phyloP scores from a whole-genome alignment of 2,113 vertebrate genomes.

The Rhynchopsitta pachyrhyncha region DNA sequence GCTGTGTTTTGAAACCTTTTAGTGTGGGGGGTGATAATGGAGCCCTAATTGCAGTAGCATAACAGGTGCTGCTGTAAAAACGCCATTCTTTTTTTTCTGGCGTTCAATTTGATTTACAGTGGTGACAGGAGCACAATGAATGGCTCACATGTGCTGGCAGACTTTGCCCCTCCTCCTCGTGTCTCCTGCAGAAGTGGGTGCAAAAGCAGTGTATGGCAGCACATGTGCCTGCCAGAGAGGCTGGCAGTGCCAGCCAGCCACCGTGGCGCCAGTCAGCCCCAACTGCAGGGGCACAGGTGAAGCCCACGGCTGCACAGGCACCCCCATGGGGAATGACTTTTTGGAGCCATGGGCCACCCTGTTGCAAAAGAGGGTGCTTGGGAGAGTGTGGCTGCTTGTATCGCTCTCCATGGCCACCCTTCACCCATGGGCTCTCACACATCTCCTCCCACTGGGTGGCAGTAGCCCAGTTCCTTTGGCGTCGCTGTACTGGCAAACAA shows the following conservation, averaged over 20 bases:
- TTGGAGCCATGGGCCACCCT: not conserved
- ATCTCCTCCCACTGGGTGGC: not conserved
- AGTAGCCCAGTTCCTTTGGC: not conserved
- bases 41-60: not conserved
- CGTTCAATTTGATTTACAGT: constrained; percentile 1
- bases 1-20: not conserved
- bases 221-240: not conserved
- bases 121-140: constrained; percentile 1
- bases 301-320: not conserved
- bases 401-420: not conserved
- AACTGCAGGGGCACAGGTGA: accelerated
- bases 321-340: accelerated
- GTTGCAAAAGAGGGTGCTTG: not conserved
- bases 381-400: accelerated
- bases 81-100: not conserved
- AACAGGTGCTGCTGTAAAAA: constrained; percentile 2
- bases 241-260: not conserved
- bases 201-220: not conserved
- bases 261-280: accelerated
- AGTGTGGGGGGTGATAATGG: not conserved
- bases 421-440: accelerated
- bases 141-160: not conserved
- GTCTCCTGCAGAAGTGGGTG: not conserved
- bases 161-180: not conserved
- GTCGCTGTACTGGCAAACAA: accelerated